Conservation (phyloP, 1,140 invertebrate genomes). For the Euura saliciscinereae region DNA sequence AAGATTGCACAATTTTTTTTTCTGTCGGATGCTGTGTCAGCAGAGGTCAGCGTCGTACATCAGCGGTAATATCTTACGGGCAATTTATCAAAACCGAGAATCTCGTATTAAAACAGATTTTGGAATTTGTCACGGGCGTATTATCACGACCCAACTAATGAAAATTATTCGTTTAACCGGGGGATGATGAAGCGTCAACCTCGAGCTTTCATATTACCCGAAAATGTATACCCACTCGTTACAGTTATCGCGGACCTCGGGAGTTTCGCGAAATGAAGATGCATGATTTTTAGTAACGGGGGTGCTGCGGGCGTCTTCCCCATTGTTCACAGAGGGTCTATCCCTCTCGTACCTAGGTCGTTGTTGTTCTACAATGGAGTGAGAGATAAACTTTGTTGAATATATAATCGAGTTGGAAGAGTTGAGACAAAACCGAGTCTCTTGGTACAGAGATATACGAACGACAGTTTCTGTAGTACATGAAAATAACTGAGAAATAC, state of each 20-base stretch:
- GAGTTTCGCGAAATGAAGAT: background rate
- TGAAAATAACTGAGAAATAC: background rate
- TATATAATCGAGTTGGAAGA: conserved; percentile 3
- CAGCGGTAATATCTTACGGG: too few species aligned
- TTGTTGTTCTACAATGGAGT: background rate
- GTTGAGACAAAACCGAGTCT: background rate
- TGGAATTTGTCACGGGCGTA: too few species aligned
- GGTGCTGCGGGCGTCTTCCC: background rate
- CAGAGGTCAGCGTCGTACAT: too few species aligned
- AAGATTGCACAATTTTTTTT: too few species aligned
- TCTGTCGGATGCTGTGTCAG: too few species aligned
- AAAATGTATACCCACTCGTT: background rate
- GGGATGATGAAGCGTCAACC: too few species aligned
- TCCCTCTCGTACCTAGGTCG: background rate
- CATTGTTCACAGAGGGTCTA: background rate
- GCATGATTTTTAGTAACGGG: background rate
- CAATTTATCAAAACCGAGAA: too few species aligned
- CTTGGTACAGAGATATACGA: background rate
- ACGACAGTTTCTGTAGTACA: background rate
- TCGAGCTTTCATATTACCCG: too few species aligned
- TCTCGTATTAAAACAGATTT: too few species aligned
- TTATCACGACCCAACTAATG: too few species aligned
- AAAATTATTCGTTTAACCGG: too few species aligned
- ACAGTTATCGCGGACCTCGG: background rate
- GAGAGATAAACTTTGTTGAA: conserved; percentile 5